A percentile compares a stretch with the other conserved stretches of the same genome.
Conservation (phyloP, 2,797 vertebrate genomes). For the Ispidina lecontei region DNA sequence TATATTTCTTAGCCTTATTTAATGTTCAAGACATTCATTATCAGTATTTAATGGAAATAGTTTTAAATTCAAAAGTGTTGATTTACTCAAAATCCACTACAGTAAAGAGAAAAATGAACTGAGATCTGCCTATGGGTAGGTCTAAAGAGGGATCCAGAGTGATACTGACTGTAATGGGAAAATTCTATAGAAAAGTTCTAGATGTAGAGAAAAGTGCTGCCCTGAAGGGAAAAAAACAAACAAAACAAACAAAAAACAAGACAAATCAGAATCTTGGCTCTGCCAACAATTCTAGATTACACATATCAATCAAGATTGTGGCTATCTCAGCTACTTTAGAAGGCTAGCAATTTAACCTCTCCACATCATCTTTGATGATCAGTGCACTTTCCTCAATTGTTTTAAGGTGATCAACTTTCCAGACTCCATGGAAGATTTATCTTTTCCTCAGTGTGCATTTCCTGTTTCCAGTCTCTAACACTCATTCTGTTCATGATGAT, state of each 20-base stretch:
- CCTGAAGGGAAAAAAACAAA: neutral
- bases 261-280: neutral
- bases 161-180: neutral
- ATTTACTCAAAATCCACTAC: neutral
- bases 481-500: neutral
- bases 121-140: neutral
- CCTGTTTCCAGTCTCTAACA: neutral
- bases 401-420: slow-evolving; percentile 13
- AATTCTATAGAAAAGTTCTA: neutral
- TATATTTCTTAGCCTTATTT: neutral
- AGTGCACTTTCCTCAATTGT: neutral
- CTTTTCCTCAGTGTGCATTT: neutral
- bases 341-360: neutral
- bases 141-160: neutral
- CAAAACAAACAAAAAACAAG: no score
- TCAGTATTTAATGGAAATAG: neutral
- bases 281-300: neutral
- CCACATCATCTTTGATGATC: neutral
- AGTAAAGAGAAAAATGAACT: neutral
- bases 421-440: neutral
- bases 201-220: neutral
- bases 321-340: neutral
- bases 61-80: neutral
- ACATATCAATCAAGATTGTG: neutral
- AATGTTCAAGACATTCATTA: neutral